These are phyloP conservation scores for Nettapus auritus DNA, from an alignment of 2,113 vertebrate genomes.

Conservation along the genomic window DNA sequence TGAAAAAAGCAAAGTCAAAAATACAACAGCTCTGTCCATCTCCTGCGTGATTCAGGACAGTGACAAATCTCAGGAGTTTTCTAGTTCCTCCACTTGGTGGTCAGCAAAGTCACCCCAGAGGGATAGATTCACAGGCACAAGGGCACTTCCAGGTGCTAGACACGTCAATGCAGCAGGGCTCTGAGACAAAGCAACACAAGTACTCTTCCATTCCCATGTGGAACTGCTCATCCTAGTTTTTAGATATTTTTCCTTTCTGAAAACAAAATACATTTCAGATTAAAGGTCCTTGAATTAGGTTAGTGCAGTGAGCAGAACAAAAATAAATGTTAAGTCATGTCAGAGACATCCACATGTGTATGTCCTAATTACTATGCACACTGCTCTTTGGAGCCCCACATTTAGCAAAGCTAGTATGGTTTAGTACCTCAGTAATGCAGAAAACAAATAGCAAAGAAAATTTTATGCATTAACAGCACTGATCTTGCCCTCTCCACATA, in stretches of 20 bases:
- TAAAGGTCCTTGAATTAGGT: slow-evolving; percentile 63
- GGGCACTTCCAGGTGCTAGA: neutral
- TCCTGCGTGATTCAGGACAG: neutral
- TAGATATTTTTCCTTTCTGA: neutral
- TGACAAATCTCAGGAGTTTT: neutral
- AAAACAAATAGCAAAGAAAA: slow-evolving; percentile 67
- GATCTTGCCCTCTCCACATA: neutral
- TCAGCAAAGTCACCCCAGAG: accelerated
- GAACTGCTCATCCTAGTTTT: neutral
- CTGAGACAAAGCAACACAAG: neutral
- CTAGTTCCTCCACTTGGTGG: neutral
- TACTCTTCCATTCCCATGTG: neutral
- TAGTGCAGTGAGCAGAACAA: slow-evolving; percentile 46
- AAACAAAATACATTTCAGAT: slow-evolving; percentile 22
- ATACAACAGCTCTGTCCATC: too few relatives aligned
- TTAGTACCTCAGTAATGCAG: slow-evolving; percentile 34
- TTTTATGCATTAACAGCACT: slow-evolving; percentile 58
- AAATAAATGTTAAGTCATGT: slow-evolving; percentile 59
- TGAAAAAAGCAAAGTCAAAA: neutral
- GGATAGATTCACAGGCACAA: neutral
- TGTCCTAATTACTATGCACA: slow-evolving; percentile 33
- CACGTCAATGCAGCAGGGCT: accelerated
- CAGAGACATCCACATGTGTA: slow-evolving; percentile 44
- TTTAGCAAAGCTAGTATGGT: slow-evolving; percentile 20
- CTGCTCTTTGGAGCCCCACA: slow-evolving; percentile 15